Base-by-base conservation (phyloP, 1,140 invertebrate species). In the Drosophila orena region DNA sequence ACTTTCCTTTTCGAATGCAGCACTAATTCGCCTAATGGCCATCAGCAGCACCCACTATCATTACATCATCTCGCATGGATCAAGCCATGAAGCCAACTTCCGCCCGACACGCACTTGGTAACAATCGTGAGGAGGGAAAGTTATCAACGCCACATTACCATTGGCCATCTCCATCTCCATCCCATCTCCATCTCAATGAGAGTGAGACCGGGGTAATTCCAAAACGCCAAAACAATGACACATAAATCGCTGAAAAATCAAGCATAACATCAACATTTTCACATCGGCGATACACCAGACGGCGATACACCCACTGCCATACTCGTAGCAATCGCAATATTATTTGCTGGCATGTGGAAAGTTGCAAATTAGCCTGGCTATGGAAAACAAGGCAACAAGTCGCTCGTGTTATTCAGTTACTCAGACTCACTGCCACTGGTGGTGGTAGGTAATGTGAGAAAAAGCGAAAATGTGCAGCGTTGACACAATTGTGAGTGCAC, bases 211-310 rank as follows among this genome's bases (percentile, higher is more conserved):
- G 69, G 74, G 80, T 83, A 83, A 83, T 83, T 83, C 70, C 81
- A 79, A 79, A 77, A 79, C 76, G 57, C 62, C 80, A 52, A 84
- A 83, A 84, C 80, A 83, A 83, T 83, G 80, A 84, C 80, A 84
- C 70, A 83, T 65, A 83, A 83, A 83, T 70, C 70, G 75, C 52
- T 35, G 38, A 22, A 79, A 79, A 79, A 84, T 79, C 71, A 84
- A 72, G 80, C 80, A 66, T 84, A 83, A 83, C 79, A 62, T 50
- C 72, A 44, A 70, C 55, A 56, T 38, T 75, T 80, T 75, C 69
- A 47, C 60, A 68, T 42, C 57, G n/a, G n/a, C n/a, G n/a, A n/a
- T n/a, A n/a, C n/a, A n/a, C n/a, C 22, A 35, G 42, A n/a, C 17
- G 42, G 11, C 17, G 50, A 17, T 46, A 46, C 55, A 58, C 42